A percentile compares a stretch with the other conserved stretches of the same genome.
Evolutionary conservation across 2,888 invertebrate species (phyloP).

Genomic region (Himalopsyche japonica): DNA sequence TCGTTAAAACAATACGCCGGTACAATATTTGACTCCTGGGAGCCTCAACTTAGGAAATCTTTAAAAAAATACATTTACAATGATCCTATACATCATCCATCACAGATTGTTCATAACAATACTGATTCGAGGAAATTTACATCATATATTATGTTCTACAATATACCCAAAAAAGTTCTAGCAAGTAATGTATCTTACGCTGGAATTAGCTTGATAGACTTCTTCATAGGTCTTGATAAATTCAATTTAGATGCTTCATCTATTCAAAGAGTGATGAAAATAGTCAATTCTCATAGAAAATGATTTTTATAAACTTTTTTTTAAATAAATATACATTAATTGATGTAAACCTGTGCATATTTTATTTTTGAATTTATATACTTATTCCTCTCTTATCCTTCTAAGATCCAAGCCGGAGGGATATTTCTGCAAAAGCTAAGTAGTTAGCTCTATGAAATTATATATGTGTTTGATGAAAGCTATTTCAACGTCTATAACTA

Average conservation of each 20-base stretch:
- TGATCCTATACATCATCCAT: slow-evolving; percentile 45
- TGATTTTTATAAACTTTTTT: not conserved
- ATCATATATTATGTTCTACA: slow-evolving; percentile 62
- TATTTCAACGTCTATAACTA: too few species aligned
- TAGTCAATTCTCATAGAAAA: not conserved
- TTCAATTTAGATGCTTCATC: slow-evolving; percentile 45
- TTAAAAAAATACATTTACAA: slow-evolving; percentile 56
- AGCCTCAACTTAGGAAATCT: slow-evolving; percentile 51
- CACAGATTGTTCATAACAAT: not conserved
- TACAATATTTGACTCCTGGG: slow-evolving; percentile 61
- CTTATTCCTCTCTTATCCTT: too few species aligned
- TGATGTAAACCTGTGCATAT: slow-evolving; percentile 39
- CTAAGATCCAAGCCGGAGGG: too few species aligned
- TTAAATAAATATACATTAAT: not conserved
- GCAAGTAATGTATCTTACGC: slow-evolving; percentile 43
- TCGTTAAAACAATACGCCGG: slow-evolving; percentile 64
- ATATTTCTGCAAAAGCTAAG: too few species aligned
- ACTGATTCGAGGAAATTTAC: slow-evolving; percentile 53
- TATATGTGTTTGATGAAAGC: too few species aligned
- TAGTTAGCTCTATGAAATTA: too few species aligned
- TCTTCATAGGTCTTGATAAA: slow-evolving; percentile 45
- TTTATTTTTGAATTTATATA: not conserved
- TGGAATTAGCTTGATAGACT: slow-evolving; percentile 41
- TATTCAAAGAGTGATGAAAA: slow-evolving; percentile 42
- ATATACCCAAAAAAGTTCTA: slow-evolving; percentile 56